Percentiles rank a stretch among this genome's conserved stretches.
These are phyloP conservation scores for Patella vulgata DNA, from an alignment of 1,140 invertebrate genomes.

Conservation along the genomic window DNA sequence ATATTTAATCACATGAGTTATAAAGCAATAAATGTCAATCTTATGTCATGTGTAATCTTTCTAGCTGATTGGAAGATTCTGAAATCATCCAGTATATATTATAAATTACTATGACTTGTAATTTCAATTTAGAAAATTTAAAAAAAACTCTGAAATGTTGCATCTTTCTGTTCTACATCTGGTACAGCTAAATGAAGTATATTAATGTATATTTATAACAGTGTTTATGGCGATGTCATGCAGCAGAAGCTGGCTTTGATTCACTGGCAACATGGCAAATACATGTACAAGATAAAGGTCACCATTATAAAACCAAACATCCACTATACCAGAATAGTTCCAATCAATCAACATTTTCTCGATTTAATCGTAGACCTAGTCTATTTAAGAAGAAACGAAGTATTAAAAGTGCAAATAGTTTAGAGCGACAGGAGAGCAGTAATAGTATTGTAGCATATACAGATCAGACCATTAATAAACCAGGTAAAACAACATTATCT, in stretches of 20 bases:
- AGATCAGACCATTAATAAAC: conserved; percentile 1
- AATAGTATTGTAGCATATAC: conserved; percentile 17
- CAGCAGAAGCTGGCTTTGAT: conserved; percentile 66
- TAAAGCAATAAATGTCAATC: no score
- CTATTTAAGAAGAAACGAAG: conserved; percentile 47
- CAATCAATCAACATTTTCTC: conserved; percentile 22
- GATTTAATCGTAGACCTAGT: conserved; percentile 54
- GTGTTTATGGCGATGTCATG: conserved; percentile 95
- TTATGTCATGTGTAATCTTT: no score
- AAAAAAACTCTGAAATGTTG: no score
- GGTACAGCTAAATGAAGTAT: no score
- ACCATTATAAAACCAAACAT: conserved; percentile 5
- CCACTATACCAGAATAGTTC: conserved; percentile 12
- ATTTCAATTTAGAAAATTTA: no score
- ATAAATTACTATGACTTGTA: no score
- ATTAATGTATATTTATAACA: no score
- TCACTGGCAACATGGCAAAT: conserved; percentile 66
- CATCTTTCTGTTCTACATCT: no score
- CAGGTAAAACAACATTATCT: not conserved
- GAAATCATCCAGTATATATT: no score
- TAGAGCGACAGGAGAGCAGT: conserved; percentile 37
- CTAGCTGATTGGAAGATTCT: no score
- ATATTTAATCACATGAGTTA: no score
- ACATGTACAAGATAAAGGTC: conserved; percentile 57
- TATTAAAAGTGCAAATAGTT: not conserved